Conservation (phyloP, 1,140 invertebrate species). For the Drosophila lacteicornis region DNA sequence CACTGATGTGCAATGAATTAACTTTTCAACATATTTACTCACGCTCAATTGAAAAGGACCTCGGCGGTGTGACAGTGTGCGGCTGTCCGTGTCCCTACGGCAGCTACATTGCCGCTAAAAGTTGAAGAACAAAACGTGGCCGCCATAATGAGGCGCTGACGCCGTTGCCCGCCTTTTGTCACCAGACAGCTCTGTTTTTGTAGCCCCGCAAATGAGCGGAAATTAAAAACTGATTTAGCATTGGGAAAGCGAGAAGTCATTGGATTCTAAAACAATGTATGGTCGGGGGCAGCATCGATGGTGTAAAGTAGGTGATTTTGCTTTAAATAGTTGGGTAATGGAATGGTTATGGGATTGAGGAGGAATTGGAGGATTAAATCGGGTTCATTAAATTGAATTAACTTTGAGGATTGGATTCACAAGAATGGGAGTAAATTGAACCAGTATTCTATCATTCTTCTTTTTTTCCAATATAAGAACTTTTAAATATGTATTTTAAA, state of each 20-base stretch:
- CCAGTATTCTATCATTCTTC: too few species aligned
- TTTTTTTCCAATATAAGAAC: too few species aligned
- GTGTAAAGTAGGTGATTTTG: too few species aligned
- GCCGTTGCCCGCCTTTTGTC: slow-evolving; percentile 35
- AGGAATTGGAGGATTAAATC: background rate
- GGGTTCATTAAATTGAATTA: background rate
- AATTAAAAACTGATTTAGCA: slow-evolving; percentile 80
- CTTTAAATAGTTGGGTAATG: background rate
- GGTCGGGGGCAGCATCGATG: too few species aligned
- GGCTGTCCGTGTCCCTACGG: slow-evolving; percentile 24
- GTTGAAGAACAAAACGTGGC: slow-evolving; percentile 67
- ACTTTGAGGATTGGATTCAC: too few species aligned
- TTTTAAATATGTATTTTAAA: too few species aligned
- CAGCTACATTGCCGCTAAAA: slow-evolving; percentile 47
- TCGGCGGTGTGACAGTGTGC: slow-evolving; percentile 4
- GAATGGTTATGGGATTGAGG: background rate
- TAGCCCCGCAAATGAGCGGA: slow-evolving; percentile 72
- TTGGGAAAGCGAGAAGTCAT: slow-evolving; percentile 9
- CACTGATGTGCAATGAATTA: slow-evolving; percentile 84
- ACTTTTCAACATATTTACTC: slow-evolving; percentile 84
- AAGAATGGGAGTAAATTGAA: too few species aligned
- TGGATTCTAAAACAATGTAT: slow-evolving; percentile 4
- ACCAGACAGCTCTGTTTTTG: slow-evolving; percentile 43
- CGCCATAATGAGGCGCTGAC: slow-evolving; percentile 70
- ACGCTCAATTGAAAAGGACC: slow-evolving; percentile 78